Conservation (phyloP, 2,113 vertebrate genomes). For the Rhinoptilus africanus region DNA sequence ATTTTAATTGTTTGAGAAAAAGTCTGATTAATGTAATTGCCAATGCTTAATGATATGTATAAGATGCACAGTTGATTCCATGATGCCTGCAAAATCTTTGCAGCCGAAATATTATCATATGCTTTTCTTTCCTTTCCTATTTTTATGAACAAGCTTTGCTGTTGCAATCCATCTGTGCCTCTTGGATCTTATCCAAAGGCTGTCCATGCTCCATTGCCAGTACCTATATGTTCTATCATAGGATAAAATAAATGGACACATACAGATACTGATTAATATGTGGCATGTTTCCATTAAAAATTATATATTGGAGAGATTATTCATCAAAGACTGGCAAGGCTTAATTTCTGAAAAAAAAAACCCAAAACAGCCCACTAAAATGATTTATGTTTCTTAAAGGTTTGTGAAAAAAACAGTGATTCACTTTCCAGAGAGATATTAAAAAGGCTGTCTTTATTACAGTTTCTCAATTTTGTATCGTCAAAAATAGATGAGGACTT, state of each 20-base stretch:
- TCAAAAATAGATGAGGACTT: background rate
- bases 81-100: background rate
- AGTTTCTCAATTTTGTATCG: background rate
- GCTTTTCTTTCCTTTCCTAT: background rate
- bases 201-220: background rate
- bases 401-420: background rate
- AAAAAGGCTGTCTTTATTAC: background rate
- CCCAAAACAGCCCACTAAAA: background rate
- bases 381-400: background rate
- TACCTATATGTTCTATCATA: background rate
- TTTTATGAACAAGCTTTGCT: background rate
- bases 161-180: background rate
- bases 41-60: background rate
- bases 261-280: background rate
- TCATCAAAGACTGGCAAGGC: background rate
- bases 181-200: background rate
- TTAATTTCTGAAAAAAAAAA: background rate
- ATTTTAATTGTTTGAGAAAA: background rate
- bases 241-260: background rate
- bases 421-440: background rate
- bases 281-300: background rate
- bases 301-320: background rate
- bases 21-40: background rate
- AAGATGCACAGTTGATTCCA: background rate
- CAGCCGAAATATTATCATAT: background rate